A percentile compares a stretch with the other conserved stretches of the same genome.
These are phyloP conservation scores for Drosophila saltans DNA, from an alignment of 1,140 invertebrate species.

Conservation along the genomic window DNA sequence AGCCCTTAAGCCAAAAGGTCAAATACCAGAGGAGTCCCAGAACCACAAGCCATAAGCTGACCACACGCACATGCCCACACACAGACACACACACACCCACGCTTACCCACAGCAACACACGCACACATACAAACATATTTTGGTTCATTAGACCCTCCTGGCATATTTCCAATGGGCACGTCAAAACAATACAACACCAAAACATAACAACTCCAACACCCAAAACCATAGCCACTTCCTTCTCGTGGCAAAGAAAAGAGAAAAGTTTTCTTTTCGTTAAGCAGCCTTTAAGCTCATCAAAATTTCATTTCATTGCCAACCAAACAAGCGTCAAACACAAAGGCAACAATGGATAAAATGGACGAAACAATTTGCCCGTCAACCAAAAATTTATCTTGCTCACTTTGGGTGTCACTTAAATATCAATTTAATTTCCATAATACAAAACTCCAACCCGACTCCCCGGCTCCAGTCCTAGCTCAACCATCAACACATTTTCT, in stretches of 20 bases:
- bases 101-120: not conserved
- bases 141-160: slow-evolving; percentile 64
- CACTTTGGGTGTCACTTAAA: slow-evolving; percentile 71
- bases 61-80: slow-evolving; percentile 43
- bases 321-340: not conserved
- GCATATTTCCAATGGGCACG: slow-evolving; percentile 50
- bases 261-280: slow-evolving; percentile 46
- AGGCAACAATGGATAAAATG: slow-evolving; percentile 52
- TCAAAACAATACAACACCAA: slow-evolving; percentile 44
- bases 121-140: slow-evolving; percentile 17
- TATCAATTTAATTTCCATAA: slow-evolving; percentile 81
- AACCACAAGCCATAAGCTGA: slow-evolving; percentile 68
- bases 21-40: slow-evolving; percentile 53
- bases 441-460: slow-evolving; percentile 46
- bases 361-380: slow-evolving; percentile 67
- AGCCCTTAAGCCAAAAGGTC: slow-evolving; percentile 63
- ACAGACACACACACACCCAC: not conserved
- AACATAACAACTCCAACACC: slow-evolving; percentile 12
- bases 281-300: slow-evolving; percentile 71
- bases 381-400: slow-evolving; percentile 67
- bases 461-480: not conserved
- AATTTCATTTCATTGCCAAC: slow-evolving; percentile 58
- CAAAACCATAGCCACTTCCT: not conserved
- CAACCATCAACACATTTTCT: slow-evolving; percentile 32
- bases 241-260: slow-evolving; percentile 27